Evolutionary conservation across 2,113 vertebrate genomes (phyloP), one percentile per base, ranked within the genome.

Genomic region (Ahaetulla prasina): DNA sequence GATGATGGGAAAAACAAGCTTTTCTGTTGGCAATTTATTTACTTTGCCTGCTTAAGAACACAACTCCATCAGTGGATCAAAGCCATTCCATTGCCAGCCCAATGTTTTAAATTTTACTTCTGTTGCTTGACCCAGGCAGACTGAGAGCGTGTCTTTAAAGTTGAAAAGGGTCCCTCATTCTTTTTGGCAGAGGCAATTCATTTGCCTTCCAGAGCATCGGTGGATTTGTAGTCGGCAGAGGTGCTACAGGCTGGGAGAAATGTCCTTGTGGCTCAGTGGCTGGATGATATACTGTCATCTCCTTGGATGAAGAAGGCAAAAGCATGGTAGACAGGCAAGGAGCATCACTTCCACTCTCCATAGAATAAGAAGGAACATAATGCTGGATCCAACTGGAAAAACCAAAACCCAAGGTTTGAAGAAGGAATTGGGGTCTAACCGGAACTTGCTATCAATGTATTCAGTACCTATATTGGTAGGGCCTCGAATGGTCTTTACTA

Each of bases 381-480:
- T 99, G 98, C 97, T 99, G 99, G 94, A 99, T 98, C 0, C 99
- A 98, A 53, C 98, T 0, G 99, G 98, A 96, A 99, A 99, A 93
- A 99, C 98, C 91, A 99, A 97, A 95, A 99, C 98, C 86, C 98
- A 98, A 1, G 99, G 98, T 68, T 98, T 97, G 92, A 98, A 99
- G 23, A 99, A 96, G 89, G 98, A 99, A 96, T 98, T 99, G 49
- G 99, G 99, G 97, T 99, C 99, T 1, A 99, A 98, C 18, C 98
- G 96, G 96, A 99, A 99, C 91, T 97, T 98, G 91, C 99, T 97
- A 39, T 98, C 97, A 0, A 98, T 96, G 89, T 99, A 99, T 93
- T 99, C 98, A 5, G 99, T 99, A 94, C 99, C 98, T 86, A 99
- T 99, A 0, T 99, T 99, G 93, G 99, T 99, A 94, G 99, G 99